Base-by-base conservation (phyloP, 1,140 invertebrate species). In the Ridgeia piscesae region DNA sequence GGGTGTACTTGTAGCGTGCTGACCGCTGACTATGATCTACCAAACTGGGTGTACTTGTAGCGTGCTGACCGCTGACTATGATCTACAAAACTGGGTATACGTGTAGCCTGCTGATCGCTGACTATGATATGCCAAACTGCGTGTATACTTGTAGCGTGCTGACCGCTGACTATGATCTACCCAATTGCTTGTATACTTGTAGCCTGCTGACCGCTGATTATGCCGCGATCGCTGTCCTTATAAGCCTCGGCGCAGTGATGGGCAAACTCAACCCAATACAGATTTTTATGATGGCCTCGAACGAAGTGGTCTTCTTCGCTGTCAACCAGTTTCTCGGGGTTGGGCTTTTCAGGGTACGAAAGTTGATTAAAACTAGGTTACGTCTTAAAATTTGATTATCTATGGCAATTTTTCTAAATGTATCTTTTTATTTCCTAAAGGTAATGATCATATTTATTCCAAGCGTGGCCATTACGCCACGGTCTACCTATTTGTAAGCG, bases 221-320 rank as follows among this genome's bases (percentile, higher is more conserved):
- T 94, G 97, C 98, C 35, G 97, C 98, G 17, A 98, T 98, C 0
- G 97, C 98, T 0, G 98, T 99, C 14, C 96, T 99, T 27, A 99
- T 99, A 94, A 98, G 98, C 35, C 98, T 99, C 96, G 98, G 98
- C 34, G 98, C 98, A 0, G 95, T 99, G 0, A 96, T 99, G 0
- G 98, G 98, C 6, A 97, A 98, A 94, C 97, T 98, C 27, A 98
- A 98, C 42, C 98, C 98, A 88, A 96, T 98, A 91, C 98, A 99
- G 95, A 96, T 99, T 11, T 95, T 99, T 9, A 93, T 97, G 91
- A 98, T 99, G 97, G 97, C 97, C 1, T 95, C 98, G 50, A 96
- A 99, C 48, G 98, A 96, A 96, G 97, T 98, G 50, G 97, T 97
- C 1, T 94, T 99, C 0, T 98, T 97, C 93, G 97, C 97, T 17